Percentiles rank a stretch among this genome's conserved stretches.
These are phyloP conservation scores for Astatotilapia flaviijosephi DNA, from an alignment of 2,113 vertebrate genomes.

Conservation along the genomic window DNA sequence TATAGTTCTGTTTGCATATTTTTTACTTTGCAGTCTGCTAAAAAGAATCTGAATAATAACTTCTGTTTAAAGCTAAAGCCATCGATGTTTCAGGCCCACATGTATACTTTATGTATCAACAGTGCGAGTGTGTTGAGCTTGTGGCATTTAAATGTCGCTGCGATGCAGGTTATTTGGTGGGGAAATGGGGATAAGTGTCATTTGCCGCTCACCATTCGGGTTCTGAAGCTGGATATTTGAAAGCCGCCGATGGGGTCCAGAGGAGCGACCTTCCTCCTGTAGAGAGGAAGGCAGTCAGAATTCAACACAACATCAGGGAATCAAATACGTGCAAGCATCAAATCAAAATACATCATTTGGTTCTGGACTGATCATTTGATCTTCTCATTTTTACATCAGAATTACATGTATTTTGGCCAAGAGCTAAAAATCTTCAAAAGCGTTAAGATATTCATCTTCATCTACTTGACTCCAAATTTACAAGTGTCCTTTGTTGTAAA, in stretches of 20 bases:
- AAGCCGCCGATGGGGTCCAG: constrained; percentile 68
- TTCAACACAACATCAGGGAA: neutral
- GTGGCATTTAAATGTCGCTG: neutral
- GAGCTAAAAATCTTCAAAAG: neutral
- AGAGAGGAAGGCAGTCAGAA: neutral
- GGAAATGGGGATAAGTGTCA: neutral
- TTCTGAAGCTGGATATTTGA: constrained; percentile 36
- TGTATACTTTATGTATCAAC: neutral
- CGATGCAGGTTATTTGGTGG: neutral
- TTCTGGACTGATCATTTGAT: neutral
- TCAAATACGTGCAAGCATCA: neutral
- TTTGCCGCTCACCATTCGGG: constrained; percentile 48
- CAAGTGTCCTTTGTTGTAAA: neutral
- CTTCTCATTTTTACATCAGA: neutral
- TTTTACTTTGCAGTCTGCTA: neutral
- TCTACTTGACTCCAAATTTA: neutral
- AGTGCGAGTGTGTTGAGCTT: neutral
- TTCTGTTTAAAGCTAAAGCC: neutral
- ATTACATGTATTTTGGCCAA: neutral
- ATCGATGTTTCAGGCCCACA: neutral
- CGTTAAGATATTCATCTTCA: neutral
- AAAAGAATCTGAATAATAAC: neutral
- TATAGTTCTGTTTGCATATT: neutral
- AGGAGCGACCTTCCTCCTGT: constrained; percentile 63
- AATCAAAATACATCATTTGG: neutral